Base-by-base conservation (phyloP, 2,888 invertebrate genomes). In the Anoplius nigerrimus region DNA sequence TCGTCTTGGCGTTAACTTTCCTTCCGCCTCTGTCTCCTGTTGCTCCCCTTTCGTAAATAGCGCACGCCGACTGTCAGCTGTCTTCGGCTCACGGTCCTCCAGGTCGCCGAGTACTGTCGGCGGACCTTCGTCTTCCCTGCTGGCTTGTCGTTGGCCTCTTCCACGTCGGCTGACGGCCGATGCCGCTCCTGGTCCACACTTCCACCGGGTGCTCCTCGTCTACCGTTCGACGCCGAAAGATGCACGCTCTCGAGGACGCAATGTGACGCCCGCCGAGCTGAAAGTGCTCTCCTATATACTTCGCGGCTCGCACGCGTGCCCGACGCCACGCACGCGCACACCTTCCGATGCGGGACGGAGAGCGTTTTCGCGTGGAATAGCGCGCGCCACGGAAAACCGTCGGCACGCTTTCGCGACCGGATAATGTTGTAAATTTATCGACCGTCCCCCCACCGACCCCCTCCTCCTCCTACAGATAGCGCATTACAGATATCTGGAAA, bases 201-300 rank as follows among this genome's bases (percentile, higher is more conserved):
- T 22, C 16, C 16, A 22, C 46, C 34, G 34, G 8, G 11, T 13
- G 34, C 11, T 3, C 11, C 6, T 3, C 34, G 11, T 27, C 42
- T 34, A 2, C 6, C 18, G 27, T 24, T 54, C 16, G 18, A 34
- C 2, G 27, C 54, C 11, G 34, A 24, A 15, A 54, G 34, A 34
- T 27, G 34, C 11, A 24, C 34, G 42, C 24, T 58, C 69, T 75
- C 73, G 74, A 71, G 75, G 58, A 72, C 67, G 74, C 75, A 74
- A 78, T 78, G 76, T 76, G 76, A 71, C 67, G 76, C 52, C 65
- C 65, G 68, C 34, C 70, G 65, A 60, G 66, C 34, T 57, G 62
- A 57, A 27, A 69, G 22, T 65, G 68, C 72, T 62, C 70, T 69
- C 70, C 75, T 78, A 78, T 78, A 76, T 76, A 78, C 62, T 62